A percentile compares a stretch with the other conserved stretches of the same genome.
These are phyloP conservation scores for Chamaea fasciata DNA, from an alignment of 2,113 vertebrate genomes.

Conservation along the genomic window DNA sequence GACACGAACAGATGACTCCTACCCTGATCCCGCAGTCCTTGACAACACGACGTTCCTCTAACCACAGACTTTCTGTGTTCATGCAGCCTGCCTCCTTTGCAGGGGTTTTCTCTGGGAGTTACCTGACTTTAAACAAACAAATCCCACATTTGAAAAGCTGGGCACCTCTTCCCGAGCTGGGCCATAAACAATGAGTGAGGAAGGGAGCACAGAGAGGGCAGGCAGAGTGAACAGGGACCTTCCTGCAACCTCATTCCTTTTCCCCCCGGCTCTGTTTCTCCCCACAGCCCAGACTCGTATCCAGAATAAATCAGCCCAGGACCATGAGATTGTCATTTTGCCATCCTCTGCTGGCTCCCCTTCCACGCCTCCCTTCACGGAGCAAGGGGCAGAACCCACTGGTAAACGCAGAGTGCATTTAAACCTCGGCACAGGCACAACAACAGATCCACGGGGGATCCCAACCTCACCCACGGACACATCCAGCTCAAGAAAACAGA, in stretches of 20 bases:
- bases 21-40: not conserved
- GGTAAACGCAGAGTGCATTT: fast-evolving
- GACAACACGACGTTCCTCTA: not conserved
- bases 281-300: fast-evolving
- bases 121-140: not conserved
- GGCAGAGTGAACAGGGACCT: not conserved
- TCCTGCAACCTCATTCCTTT: not conserved
- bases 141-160: not conserved
- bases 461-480: fast-evolving
- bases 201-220: not conserved
- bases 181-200: not conserved
- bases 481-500: not conserved
- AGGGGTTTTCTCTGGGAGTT: not conserved
- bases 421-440: fast-evolving
- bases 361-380: not conserved
- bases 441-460: fast-evolving
- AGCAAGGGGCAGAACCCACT: not conserved
- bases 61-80: not conserved
- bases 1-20: not conserved
- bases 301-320: not conserved
- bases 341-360: not conserved
- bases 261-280: not conserved
- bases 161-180: not conserved
- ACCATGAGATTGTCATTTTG: fast-evolving
- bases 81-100: not conserved